phyloP scores from a whole-genome alignment of 2,888 invertebrate genomes.

The Chydorus sphaericus region DNA sequence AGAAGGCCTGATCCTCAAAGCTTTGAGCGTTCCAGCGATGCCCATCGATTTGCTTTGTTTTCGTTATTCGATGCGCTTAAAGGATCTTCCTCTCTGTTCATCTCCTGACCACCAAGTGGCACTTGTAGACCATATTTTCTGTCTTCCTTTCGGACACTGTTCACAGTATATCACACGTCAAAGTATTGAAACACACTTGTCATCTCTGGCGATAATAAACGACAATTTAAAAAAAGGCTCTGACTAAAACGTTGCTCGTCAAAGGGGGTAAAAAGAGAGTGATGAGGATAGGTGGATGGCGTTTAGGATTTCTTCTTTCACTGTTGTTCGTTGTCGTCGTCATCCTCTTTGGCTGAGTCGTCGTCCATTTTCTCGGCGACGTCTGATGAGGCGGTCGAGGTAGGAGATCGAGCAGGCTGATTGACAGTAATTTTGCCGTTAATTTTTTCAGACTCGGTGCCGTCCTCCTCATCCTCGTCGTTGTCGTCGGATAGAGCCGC shows the following conservation, averaged over 20 bases:
- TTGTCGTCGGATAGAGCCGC: not conserved
- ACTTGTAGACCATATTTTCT: no score
- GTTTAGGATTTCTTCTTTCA: no score
- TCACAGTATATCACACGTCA: not conserved
- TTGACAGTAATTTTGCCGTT: no score
- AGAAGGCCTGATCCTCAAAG: no score
- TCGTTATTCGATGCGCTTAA: not conserved
- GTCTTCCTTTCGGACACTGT: not conserved
- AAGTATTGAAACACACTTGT: not conserved
- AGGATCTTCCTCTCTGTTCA: not conserved
- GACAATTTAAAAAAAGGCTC: not conserved
- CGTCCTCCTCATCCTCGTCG: not conserved
- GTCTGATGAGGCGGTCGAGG: not conserved
- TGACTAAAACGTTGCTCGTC: not conserved
- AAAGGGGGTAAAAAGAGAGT: not conserved
- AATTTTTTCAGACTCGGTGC: no score
- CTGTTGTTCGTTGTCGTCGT: conserved; percentile 1
- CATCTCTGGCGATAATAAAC: not conserved
- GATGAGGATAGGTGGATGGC: not conserved
- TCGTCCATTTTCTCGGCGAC: conserved; percentile 2
- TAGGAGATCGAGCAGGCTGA: not conserved
- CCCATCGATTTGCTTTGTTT: no score
- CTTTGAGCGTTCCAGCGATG: no score
- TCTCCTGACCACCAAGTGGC: conserved; percentile 1
- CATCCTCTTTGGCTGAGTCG: not conserved